A percentile compares a stretch with the other conserved stretches of the same genome.
phyloP scores from a whole-genome alignment of 2,888 invertebrate species.

The Microctonus aethiopoides region DNA sequence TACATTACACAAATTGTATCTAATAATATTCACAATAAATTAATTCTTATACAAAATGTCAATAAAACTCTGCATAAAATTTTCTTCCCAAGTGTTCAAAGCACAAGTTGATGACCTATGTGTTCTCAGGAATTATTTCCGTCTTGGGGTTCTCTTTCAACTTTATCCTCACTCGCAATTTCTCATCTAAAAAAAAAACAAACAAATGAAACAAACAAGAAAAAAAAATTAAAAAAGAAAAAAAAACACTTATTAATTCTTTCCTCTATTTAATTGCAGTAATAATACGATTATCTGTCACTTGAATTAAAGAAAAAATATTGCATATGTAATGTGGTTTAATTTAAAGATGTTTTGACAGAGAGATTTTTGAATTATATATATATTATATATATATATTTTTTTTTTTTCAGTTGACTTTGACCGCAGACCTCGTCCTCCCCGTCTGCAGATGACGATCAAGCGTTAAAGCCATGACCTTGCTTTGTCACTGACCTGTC shows the following conservation, averaged over 20 bases:
- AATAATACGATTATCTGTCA: background rate
- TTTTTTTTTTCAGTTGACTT: slow-evolving; percentile 5
- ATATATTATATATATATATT: background rate
- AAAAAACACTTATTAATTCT: background rate
- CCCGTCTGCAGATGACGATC: slow-evolving; percentile 10
- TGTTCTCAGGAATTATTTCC: slow-evolving; percentile 55
- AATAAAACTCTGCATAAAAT: background rate
- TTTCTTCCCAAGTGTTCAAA: slow-evolving; percentile 15
- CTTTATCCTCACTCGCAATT: slow-evolving; percentile 57
- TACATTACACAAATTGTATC: background rate
- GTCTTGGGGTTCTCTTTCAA: slow-evolving; percentile 51
- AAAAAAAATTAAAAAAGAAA: background rate
- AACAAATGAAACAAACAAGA: background rate
- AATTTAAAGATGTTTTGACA: background rate
- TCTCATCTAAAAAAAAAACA: slow-evolving; percentile 42
- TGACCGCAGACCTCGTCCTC: slow-evolving; percentile 2
- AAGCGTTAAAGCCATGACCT: slow-evolving; percentile 57
- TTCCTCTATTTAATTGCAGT: background rate
- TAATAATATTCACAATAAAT: no score
- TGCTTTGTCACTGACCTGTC: slow-evolving; percentile 67
- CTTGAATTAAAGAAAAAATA: slow-evolving; percentile 4
- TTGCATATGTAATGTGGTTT: background rate
- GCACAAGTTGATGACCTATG: slow-evolving; percentile 53
- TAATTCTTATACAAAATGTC: no score
- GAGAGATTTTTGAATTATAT: background rate